Percentiles rank a stretch among this genome's conserved stretches.
Evolutionary conservation across 2,888 invertebrate genomes (phyloP).

Genomic region (Diaphora mendica): DNA sequence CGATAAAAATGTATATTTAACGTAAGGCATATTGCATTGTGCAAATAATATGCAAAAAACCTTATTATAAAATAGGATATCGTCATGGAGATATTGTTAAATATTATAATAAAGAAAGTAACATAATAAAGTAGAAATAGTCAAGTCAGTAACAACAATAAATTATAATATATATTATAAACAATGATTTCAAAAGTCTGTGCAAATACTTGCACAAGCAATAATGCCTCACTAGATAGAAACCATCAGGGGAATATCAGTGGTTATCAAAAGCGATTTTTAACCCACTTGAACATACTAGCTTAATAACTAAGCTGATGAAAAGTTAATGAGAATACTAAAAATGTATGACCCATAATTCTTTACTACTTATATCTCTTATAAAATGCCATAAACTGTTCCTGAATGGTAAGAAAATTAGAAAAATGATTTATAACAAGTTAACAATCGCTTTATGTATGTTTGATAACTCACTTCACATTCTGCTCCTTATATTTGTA

Average conservation of each 20-base stretch:
- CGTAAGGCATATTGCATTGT: slow-evolving; percentile 29
- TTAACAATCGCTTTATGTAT: not conserved
- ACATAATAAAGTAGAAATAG: slow-evolving; percentile 20
- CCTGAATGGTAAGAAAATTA: not conserved
- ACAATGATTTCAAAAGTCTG: not conserved
- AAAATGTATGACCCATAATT: not conserved
- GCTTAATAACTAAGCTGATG: not conserved
- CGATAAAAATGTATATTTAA: not conserved
- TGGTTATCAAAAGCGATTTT: slow-evolving; percentile 1
- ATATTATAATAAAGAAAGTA: slow-evolving; percentile 5
- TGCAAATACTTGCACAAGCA: slow-evolving; percentile 44
- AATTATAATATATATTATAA: not conserved
- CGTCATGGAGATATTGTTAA: not conserved
- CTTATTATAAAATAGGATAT: not conserved
- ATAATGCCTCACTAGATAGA: slow-evolving; percentile 20
- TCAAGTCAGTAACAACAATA: slow-evolving; percentile 12
- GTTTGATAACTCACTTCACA: slow-evolving; percentile 5
- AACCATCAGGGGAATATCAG: slow-evolving; percentile 26
- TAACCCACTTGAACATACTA: not conserved
- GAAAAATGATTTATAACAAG: not conserved
- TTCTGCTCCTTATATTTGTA: slow-evolving; percentile 42
- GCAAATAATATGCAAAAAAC: slow-evolving; percentile 39
- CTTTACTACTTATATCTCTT: not conserved
- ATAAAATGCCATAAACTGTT: not conserved
- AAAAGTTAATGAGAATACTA: not conserved